Evolutionary conservation across 2,797 vertebrate genomes (phyloP), one percentile per base, ranked within the genome.

Genomic region (Anguilla anguilla): DNA sequence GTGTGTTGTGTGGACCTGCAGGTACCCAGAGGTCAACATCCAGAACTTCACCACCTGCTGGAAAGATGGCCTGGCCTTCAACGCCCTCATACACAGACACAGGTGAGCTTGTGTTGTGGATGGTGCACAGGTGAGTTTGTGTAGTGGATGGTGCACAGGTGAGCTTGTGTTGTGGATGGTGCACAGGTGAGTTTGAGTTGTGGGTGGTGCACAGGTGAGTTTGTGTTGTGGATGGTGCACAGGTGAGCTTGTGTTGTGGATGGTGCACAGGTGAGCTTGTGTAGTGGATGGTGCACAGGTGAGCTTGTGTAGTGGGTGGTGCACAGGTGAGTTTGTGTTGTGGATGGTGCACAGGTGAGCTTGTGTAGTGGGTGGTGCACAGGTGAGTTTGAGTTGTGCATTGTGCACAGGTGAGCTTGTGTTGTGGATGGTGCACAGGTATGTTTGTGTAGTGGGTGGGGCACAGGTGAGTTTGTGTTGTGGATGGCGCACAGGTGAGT

Each of bases 21-120:
- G 98, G 87, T 98, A 98, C 91, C 94, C 98, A 0, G 97, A 98
- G 89, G 97, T 99, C n/a, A 98, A 97, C 94, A 98, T 99, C 93
- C 97, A 98, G 94, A 99, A 99, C 95, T 99, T 99, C 92, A 99
- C 98, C 92, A 98, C 97, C 92, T 99, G 98, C 93, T 99, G 98
- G 98, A 96, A 97, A 91, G 98, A 99, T 0, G 98, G 98, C 2
- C 93, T 99, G 86, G 98, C 98, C 88, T 99, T 99, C 92, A 99
- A 98, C 0, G 98, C 98, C 0, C 98, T 99, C 90, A 99, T 99
- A 90, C 98, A 99, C 95, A 95, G 95, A 92, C 98, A 99, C 97
- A 97, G 98, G 98, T 98, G 89, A 85, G 84, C 9, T 39, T 53
- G n/a, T 28, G 9, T n/a, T 3, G 0, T 25, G 77, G 5, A 49